A percentile compares a stretch with the other conserved stretches of the same genome.
Conservation (phyloP, 2,797 vertebrate genomes). For the Pseudochirops corinnae region DNA sequence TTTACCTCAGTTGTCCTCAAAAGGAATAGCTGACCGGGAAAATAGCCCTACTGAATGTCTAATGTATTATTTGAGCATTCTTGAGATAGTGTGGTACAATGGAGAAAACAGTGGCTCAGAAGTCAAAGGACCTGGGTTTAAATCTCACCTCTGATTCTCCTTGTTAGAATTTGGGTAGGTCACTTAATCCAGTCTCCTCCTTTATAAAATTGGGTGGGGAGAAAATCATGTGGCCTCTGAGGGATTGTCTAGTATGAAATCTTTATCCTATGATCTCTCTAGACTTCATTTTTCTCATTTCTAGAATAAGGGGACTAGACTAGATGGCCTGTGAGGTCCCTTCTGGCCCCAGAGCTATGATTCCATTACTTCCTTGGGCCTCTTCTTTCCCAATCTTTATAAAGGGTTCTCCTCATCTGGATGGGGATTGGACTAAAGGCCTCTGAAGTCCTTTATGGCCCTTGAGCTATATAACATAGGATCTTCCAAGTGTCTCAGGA, state of each 20-base stretch:
- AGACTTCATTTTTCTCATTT: background rate
- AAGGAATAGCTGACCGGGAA: conserved; percentile 23
- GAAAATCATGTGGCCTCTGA: background rate
- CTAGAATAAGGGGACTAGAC: background rate
- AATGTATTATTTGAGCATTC: background rate
- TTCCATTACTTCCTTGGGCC: background rate
- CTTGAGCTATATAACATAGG: background rate
- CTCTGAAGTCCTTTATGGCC: background rate
- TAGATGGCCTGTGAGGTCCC: background rate
- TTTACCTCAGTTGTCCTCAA: background rate
- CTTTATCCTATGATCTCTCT: background rate
- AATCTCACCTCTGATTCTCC: background rate
- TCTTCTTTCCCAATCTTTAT: background rate
- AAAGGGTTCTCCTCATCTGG: background rate
- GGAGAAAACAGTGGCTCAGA: background rate
- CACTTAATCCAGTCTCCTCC: background rate
- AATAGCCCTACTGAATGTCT: background rate
- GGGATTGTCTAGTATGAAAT: background rate
- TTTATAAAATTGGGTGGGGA: background rate
- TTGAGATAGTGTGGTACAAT: background rate
- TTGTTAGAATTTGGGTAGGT: background rate
- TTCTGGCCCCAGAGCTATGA: background rate
- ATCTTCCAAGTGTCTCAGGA: background rate
- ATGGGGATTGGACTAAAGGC: background rate
- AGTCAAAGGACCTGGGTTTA: background rate